These are phyloP conservation scores for Eristalinus aeneus DNA, from an alignment of 2,888 invertebrate species.

Conservation along the genomic window DNA sequence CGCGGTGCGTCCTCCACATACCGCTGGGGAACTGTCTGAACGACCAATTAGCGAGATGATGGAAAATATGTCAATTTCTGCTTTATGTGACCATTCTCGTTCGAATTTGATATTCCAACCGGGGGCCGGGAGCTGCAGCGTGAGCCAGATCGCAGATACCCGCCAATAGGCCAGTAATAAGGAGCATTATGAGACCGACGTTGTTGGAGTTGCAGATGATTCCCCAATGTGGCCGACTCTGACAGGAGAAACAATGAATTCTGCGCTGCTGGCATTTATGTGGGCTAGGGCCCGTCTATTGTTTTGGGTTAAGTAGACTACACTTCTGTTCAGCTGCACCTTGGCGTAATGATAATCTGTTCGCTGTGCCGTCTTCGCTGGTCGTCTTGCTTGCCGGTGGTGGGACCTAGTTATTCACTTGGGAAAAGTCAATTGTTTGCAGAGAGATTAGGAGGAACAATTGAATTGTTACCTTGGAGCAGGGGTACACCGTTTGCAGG, in stretches of 20 bases:
- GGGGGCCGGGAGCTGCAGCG: constrained; percentile 12
- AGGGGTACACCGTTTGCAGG: background rate
- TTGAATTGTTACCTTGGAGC: constrained; percentile 50
- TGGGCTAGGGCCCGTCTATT: constrained; percentile 40
- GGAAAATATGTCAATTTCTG: constrained; percentile 73
- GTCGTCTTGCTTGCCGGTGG: background rate
- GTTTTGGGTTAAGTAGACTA: constrained; percentile 37
- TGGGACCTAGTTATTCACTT: constrained; percentile 50
- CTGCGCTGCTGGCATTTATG: constrained; percentile 2
- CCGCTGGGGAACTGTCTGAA: constrained; percentile 56
- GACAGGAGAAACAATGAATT: constrained; percentile 52
- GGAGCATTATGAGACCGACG: constrained; percentile 57
- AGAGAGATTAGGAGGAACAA: constrained; percentile 50
- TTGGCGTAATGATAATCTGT: constrained; percentile 23
- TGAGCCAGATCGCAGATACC: constrained; percentile 57
- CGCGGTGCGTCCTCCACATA: too few species aligned
- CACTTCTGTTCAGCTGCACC: constrained; percentile 13
- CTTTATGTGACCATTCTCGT: constrained; percentile 67
- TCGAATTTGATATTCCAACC: constrained; percentile 46
- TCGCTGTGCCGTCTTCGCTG: background rate
- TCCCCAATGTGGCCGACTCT: constrained; percentile 32
- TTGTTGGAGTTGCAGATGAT: constrained; percentile 51
- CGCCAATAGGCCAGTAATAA: constrained; percentile 47
- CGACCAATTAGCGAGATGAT: constrained; percentile 73
- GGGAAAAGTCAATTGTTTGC: constrained; percentile 47